Conservation (phyloP, 2,113 vertebrate species). For the Neogale vison region DNA sequence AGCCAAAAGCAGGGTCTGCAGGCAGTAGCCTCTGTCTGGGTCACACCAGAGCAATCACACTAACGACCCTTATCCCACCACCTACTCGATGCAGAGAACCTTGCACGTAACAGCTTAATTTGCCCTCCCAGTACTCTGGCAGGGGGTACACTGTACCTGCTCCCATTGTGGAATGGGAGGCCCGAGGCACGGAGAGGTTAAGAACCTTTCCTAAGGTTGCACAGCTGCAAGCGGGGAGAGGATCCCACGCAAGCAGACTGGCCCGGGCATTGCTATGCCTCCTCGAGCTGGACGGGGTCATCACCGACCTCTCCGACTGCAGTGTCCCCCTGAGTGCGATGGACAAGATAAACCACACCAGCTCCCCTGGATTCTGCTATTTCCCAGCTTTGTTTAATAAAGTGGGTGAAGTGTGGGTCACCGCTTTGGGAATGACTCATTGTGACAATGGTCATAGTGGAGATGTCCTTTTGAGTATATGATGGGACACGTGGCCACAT, state of each 20-base stretch:
- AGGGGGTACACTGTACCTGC: rapidly evolving
- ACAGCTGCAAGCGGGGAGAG: not conserved
- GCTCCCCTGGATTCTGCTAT: not conserved
- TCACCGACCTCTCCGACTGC: not conserved
- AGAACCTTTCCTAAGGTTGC: not conserved
- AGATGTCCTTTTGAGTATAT: not conserved
- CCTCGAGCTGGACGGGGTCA: no score
- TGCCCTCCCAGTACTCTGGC: not conserved
- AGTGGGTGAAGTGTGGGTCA: not conserved
- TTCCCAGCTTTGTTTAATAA: not conserved
- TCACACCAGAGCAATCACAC: rapidly evolving
- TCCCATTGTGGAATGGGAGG: not conserved
- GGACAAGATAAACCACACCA: not conserved
- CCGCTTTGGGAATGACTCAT: not conserved
- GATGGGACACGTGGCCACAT: no score
- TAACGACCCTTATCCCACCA: rapidly evolving
- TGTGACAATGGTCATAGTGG: not conserved
- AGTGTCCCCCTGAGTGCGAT: rapidly evolving
- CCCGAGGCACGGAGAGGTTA: not conserved
- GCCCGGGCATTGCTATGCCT: rapidly evolving
- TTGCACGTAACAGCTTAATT: rapidly evolving
- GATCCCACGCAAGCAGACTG: rapidly evolving
- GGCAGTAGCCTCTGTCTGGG: not conserved
- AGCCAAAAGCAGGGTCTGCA: no score
- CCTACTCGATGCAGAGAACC: rapidly evolving